Conservation (phyloP, 2,113 vertebrate species). For the Hyla sarda region DNA sequence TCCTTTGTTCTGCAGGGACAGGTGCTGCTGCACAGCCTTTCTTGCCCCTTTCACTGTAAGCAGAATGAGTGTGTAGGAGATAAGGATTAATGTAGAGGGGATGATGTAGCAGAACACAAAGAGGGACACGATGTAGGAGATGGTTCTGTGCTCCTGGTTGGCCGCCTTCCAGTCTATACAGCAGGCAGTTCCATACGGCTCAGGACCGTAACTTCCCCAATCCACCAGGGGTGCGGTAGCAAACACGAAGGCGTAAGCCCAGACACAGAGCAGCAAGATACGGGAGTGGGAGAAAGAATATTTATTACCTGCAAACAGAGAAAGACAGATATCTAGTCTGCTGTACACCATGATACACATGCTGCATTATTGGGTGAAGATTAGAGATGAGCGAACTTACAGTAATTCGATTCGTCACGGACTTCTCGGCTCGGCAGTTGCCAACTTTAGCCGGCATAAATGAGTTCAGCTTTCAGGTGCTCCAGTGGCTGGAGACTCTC, state of each 20-base stretch:
- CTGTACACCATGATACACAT: no score
- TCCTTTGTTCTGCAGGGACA: constrained; percentile 73
- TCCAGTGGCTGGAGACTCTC: no score
- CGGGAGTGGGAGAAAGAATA: constrained; percentile 75
- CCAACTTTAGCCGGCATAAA: no score
- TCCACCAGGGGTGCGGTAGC: constrained; percentile 77
- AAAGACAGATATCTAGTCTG: neutral
- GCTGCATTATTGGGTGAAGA: no score
- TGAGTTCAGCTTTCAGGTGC: no score
- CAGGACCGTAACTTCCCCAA: constrained; percentile 82
- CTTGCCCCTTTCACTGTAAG: constrained; percentile 64
- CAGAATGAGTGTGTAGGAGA: constrained; percentile 78
- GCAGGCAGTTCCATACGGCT: constrained; percentile 87
- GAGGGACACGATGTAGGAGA: constrained; percentile 80
- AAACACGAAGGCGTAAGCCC: constrained; percentile 80
- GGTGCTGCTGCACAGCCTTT: constrained; percentile 67
- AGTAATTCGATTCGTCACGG: no score
- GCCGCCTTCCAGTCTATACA: constrained; percentile 81
- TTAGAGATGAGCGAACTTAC: no score
- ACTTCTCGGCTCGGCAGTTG: no score
- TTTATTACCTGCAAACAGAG: constrained; percentile 73
- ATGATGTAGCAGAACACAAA: constrained; percentile 86
- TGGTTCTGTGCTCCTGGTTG: constrained; percentile 66
- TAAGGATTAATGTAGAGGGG: constrained; percentile 80
- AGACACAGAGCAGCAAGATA: constrained; percentile 74